Conservation (phyloP, 2,888 invertebrate species). For the Dasysyrphus tricinctus region DNA sequence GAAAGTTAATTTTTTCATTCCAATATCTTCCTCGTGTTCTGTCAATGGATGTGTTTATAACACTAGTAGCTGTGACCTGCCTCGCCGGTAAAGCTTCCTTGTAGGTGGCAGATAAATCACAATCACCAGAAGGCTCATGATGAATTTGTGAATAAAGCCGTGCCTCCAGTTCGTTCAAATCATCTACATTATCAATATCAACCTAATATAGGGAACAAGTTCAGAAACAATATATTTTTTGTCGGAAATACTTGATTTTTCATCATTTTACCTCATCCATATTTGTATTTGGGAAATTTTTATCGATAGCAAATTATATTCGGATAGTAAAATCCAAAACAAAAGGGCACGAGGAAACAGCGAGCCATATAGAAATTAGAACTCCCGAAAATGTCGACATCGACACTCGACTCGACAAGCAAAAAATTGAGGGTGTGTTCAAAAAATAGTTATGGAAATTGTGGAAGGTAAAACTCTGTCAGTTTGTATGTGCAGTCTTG, state of each 20-base stretch:
- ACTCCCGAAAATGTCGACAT: background rate
- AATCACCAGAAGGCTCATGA: constrained; percentile 78
- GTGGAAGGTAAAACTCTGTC: constrained; percentile 12
- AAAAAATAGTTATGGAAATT: background rate
- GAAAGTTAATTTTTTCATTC: constrained; percentile 59
- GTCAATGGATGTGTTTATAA: constrained; percentile 77
- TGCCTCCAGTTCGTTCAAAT: constrained; percentile 81
- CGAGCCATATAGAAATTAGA: constrained; percentile 36
- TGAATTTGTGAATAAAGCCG: constrained; percentile 82
- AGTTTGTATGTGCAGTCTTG: background rate
- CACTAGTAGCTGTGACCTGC: constrained; percentile 77
- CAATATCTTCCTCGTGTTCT: constrained; percentile 76
- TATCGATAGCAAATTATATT: constrained; percentile 18
- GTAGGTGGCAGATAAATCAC: constrained; percentile 44
- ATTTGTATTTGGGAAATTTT: constrained; percentile 40
- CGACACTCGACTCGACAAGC: background rate
- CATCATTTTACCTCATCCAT: constrained; percentile 80
- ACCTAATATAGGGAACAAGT: constrained; percentile 53
- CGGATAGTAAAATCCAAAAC: constrained; percentile 35
- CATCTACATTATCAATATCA: constrained; percentile 78
- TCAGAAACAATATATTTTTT: background rate
- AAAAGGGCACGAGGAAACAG: constrained; percentile 63
- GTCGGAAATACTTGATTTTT: background rate
- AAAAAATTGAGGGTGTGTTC: constrained; percentile 1
- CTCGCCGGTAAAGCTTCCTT: constrained; percentile 59